Base-by-base conservation (phyloP, 2,797 vertebrate genomes). In the Mallotus villosus region DNA sequence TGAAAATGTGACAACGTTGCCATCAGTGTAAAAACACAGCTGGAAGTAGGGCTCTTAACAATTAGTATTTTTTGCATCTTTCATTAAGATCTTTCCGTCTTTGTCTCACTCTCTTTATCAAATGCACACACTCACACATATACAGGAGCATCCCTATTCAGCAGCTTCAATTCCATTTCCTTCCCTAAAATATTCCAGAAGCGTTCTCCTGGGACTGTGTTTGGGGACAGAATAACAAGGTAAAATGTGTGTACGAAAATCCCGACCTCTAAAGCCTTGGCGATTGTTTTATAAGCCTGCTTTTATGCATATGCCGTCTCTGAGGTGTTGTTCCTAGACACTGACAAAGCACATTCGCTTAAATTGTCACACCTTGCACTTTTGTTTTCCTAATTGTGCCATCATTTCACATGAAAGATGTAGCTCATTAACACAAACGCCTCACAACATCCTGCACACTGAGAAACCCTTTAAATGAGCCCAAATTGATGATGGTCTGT, bases 331-430 rank as follows among this genome's bases (percentile, higher is more conserved):
- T 93, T 94, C 88, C 73, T 81, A 90, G 92, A 93, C 92, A 91
- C 92, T 93, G 93, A 94, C 92, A 89, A 93, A 94, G 92, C 92
- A 91, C 88, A 87, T 92, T 91, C 90, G 68, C 90, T 93, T 92
- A 92, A 93, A 93, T 94, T 92, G 92, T 93, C 93, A 93, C 92
- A 93, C 92, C 91, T 94, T 93, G 92, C 92, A 94, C 90, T 94
- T 94, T 93, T 93, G 90, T 93, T 93, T 93, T 89, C 89, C 90
- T 94, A 93, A 94, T 94, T 93, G 91, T 92, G 89, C 89, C 87
- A 92, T 93, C 92, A 93, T 93, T 93, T 91, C 84, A 88, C 81
- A 90, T 93, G 93, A 93, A 92, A 90, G 90, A 93, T 94, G 90
- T 85, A 77, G 87, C 91, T 94, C 92, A 93, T 94, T 94, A 94